Conservation (phyloP, 2,113 vertebrate species). For the Euleptes europaea region DNA sequence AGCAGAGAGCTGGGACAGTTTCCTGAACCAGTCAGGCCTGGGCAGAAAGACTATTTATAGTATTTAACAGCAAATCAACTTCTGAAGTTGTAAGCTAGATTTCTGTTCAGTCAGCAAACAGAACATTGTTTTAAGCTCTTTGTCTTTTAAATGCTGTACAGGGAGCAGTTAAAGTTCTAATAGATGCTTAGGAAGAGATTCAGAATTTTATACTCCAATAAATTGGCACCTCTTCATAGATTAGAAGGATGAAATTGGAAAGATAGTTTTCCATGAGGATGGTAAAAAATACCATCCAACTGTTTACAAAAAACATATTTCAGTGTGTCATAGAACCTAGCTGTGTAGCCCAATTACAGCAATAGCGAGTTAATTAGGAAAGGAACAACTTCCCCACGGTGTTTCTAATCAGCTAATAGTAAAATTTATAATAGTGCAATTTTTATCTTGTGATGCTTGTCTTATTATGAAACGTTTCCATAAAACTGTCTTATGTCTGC, state of each 20-base stretch:
- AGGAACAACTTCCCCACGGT: conserved; percentile 36
- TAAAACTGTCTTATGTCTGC: not conserved
- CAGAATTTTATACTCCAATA: conserved; percentile 68
- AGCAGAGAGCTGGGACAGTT: conserved; percentile 37
- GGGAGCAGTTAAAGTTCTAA: conserved; percentile 58
- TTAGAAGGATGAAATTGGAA: conserved; percentile 65
- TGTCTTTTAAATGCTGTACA: conserved; percentile 70
- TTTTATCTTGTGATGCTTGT: not conserved
- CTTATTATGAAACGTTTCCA: not conserved
- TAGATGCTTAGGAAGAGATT: conserved; percentile 64
- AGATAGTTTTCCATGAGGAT: conserved; percentile 66
- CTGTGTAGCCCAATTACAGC: conserved; percentile 50
- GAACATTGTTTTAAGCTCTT: conserved; percentile 70
- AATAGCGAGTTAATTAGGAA: conserved; percentile 44
- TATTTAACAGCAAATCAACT: conserved; percentile 56
- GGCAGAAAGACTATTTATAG: conserved; percentile 52
- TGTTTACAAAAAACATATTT: conserved; percentile 67
- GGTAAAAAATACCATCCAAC: conserved; percentile 61
- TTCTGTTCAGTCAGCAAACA: conserved; percentile 71
- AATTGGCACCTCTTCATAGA: conserved; percentile 50
- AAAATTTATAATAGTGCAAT: conserved; percentile 1
- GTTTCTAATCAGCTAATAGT: conserved; percentile 9
- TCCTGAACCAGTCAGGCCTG: not conserved
- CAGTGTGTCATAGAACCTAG: conserved; percentile 46
- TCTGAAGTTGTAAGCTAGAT: conserved; percentile 62